Percentiles rank a stretch among this genome's conserved stretches.
These are phyloP conservation scores for Protosalanx chinensis DNA, from an alignment of 2,797 vertebrate genomes.

Conservation along the genomic window DNA sequence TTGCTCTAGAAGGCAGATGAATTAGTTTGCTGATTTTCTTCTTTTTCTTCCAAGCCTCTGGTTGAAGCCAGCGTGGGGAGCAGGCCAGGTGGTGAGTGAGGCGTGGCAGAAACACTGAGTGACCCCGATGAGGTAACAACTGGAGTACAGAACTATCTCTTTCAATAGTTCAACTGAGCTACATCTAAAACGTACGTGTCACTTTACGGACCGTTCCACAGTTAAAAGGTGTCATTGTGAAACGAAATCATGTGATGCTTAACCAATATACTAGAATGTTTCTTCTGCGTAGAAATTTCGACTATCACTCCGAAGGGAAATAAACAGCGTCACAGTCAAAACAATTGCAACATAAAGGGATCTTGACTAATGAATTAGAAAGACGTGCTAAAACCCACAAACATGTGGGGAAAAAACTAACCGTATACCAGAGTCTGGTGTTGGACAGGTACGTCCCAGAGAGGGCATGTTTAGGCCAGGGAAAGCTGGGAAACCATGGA, in stretches of 20 bases:
- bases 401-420: slow-evolving; percentile 3
- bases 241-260: background rate
- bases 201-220: background rate
- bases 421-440: slow-evolving; percentile 26
- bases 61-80: slow-evolving; percentile 53
- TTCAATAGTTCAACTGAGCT: slow-evolving; percentile 20
- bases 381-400: background rate
- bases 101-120: slow-evolving; percentile 34
- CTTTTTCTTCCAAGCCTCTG: slow-evolving; percentile 40
- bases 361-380: too few species aligned
- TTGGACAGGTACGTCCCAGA: slow-evolving; percentile 22
- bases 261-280: too few species aligned
- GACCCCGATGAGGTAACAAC: slow-evolving; percentile 29
- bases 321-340: too few species aligned
- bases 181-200: background rate
- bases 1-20: slow-evolving; percentile 61
- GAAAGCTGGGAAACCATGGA: slow-evolving; percentile 37
- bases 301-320: too few species aligned
- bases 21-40: slow-evolving; percentile 75
- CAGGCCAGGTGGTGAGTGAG: slow-evolving; percentile 44
- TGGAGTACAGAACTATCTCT: slow-evolving; percentile 27
- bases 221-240: background rate
- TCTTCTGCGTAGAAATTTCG: too few species aligned
- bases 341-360: too few species aligned
- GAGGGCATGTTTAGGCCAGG: slow-evolving; percentile 30